Evolutionary conservation across 2,888 invertebrate species (phyloP).

Genomic region (Ophioninae sp.): DNA sequence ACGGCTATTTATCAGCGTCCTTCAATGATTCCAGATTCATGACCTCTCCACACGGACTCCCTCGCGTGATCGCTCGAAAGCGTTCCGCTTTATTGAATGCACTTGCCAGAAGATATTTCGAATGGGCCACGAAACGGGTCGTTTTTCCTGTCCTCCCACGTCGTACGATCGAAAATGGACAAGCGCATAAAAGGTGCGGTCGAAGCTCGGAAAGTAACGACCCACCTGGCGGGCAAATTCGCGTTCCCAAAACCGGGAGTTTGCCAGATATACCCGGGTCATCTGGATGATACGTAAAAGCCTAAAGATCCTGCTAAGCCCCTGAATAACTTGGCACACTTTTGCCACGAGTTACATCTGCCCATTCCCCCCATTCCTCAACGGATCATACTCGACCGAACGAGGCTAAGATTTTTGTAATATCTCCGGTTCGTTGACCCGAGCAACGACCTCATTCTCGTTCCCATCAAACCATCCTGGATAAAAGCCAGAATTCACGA

Average conservation of each 20-base stretch:
- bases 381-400: constrained; percentile 15
- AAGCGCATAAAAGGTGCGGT: neutral
- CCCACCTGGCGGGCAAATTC: neutral
- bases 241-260: neutral
- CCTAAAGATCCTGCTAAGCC: constrained; percentile 22
- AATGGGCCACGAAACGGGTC: neutral
- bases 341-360: constrained; percentile 18
- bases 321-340: constrained; percentile 31
- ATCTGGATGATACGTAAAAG: constrained; percentile 20
- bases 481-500: constrained; percentile 30
- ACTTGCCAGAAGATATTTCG: too few relatives aligned
- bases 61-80: neutral
- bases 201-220: neutral
- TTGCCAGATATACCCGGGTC: neutral
- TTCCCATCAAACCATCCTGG: constrained; percentile 27
- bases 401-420: constrained; percentile 38
- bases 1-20: neutral
- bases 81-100: neutral
- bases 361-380: constrained; percentile 24
- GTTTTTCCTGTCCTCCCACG: neutral
- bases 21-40: constrained; percentile 9
- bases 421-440: constrained; percentile 45
- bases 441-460: constrained; percentile 44
- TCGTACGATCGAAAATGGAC: neutral
- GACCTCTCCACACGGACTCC: neutral